Base-by-base conservation (phyloP, 2,888 invertebrate genomes). In the Cephus runcator region DNA sequence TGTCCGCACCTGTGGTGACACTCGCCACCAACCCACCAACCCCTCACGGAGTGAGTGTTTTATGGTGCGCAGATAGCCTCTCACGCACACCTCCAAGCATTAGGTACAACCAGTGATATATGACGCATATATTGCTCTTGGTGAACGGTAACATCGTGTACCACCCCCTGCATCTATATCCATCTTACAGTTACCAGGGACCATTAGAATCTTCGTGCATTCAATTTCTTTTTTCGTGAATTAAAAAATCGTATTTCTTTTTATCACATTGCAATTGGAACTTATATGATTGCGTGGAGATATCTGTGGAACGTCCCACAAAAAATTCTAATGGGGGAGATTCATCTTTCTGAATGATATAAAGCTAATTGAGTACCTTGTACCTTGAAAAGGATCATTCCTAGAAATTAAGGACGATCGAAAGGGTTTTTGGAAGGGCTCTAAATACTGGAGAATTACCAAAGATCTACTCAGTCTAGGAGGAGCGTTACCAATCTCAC, bases 1-100 rank as follows among this genome's bases (percentile, higher is more conserved):
- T 87, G 88, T 89, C 86, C 88, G 87, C 91, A 91, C 91, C 91
- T 91, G 91, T 87, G 89, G 86, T 89, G 89, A 90, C 90, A 90
- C 86, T 89, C 85, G 85, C 86, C 85, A 84, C 85, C 86, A 83
- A 85, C 82, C 81, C 36, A 84, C 86, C 83, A 83, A 83, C 83
- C 75, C 69, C 74, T 76, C 77, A 73, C 77, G 77, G 81, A 81
- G 78, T 81, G 83, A 86, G 87, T 88, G 87, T 88, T 88, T 88
- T 88, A 88, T 88, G 88, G 84, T 85, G 83, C 83, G 83, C 84
- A 83, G 88, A 86, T 87, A 87, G 88, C 87, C 88, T 87, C 88
- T 87, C 88, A 88, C 88, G 88, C 88, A 88, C 88, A 86, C 87
- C 87, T 85, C 83, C 80, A 79, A 83, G 87, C 85, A 85, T 88